These are phyloP conservation scores for Pristiophorus japonicus DNA, from an alignment of 2,113 vertebrate species.

Conservation along the genomic window DNA sequence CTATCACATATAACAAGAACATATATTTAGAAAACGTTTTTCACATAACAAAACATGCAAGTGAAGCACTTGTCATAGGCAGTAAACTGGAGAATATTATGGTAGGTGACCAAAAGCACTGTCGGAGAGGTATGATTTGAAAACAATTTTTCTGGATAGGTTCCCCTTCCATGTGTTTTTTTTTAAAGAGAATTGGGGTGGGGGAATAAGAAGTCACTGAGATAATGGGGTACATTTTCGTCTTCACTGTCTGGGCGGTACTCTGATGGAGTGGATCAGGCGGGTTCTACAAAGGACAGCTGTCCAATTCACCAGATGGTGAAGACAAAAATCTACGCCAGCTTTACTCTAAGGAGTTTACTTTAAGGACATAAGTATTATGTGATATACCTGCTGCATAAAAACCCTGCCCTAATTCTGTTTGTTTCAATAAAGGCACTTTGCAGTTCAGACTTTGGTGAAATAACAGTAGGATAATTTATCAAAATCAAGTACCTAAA, in stretches of 20 bases:
- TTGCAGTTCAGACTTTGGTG: not conserved
- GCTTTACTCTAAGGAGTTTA: not conserved
- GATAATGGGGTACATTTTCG: not conserved
- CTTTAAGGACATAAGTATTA: not conserved
- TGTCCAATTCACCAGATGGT: not conserved
- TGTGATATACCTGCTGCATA: not conserved
- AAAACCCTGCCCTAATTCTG: not conserved
- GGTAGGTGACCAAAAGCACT: not conserved
- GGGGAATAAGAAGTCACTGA: not conserved
- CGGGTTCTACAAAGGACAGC: not conserved
- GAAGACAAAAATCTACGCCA: not conserved
- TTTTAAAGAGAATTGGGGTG: too few species aligned
- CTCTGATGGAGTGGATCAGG: not conserved
- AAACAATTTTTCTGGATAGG: not conserved
- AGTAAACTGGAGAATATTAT: not conserved
- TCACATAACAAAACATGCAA: not conserved
- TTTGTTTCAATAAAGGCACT: not conserved
- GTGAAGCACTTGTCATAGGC: not conserved
- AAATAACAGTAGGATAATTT: not conserved
- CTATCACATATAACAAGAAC: not conserved
- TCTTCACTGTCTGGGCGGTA: not conserved
- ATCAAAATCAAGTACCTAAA: not conserved
- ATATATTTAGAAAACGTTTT: not conserved
- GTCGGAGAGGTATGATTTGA: not conserved
- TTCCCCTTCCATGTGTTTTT: too few species aligned